Conservation (phyloP, 53 echinoderm and acorn worm species). For the Holothuria leucospilota region DNA sequence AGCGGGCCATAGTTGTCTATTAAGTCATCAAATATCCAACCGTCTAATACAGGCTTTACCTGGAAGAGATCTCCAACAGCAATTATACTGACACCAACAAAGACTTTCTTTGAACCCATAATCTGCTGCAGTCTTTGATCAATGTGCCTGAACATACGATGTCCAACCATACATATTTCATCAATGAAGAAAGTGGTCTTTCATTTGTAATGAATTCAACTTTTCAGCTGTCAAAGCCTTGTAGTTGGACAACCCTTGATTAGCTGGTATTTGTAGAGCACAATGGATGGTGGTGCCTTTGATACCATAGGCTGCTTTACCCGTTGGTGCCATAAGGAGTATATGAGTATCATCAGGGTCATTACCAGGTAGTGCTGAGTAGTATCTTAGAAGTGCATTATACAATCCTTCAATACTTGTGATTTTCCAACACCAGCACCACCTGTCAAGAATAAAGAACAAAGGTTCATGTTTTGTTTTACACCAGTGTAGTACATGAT, state of each 20-base stretch:
- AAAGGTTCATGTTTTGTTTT: slow-evolving; percentile 55
- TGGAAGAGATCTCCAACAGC: slow-evolving; percentile 33
- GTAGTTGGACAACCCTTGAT: slow-evolving; percentile 14
- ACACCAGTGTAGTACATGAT: slow-evolving; percentile 55
- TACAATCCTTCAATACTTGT: slow-evolving; percentile 17
- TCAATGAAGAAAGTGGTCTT: slow-evolving; percentile 52
- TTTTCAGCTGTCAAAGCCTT: neutral
- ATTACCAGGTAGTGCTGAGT: slow-evolving; percentile 25
- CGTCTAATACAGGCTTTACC: slow-evolving; percentile 56
- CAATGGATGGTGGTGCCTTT: slow-evolving; percentile 54
- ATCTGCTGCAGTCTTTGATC: slow-evolving; percentile 64
- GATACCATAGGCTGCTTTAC: slow-evolving; percentile 47
- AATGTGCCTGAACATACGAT: slow-evolving; percentile 30
- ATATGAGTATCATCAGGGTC: slow-evolving; percentile 48
- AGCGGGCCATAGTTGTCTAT: slow-evolving; percentile 44
- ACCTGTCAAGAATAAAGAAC: neutral
- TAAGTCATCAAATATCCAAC: slow-evolving; percentile 57
- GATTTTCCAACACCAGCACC: slow-evolving; percentile 10
- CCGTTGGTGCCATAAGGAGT: slow-evolving; percentile 60
- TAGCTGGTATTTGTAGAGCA: slow-evolving; percentile 58
- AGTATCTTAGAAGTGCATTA: slow-evolving; percentile 25
- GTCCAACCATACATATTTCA: slow-evolving; percentile 12
- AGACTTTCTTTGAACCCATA: slow-evolving; percentile 44
- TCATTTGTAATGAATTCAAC: slow-evolving; percentile 52
- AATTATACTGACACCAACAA: slow-evolving; percentile 67